A percentile compares a stretch with the other conserved stretches of the same genome.
Evolutionary conservation across 2,113 vertebrate genomes (phyloP).

Genomic region (Hypanus sabinus): DNA sequence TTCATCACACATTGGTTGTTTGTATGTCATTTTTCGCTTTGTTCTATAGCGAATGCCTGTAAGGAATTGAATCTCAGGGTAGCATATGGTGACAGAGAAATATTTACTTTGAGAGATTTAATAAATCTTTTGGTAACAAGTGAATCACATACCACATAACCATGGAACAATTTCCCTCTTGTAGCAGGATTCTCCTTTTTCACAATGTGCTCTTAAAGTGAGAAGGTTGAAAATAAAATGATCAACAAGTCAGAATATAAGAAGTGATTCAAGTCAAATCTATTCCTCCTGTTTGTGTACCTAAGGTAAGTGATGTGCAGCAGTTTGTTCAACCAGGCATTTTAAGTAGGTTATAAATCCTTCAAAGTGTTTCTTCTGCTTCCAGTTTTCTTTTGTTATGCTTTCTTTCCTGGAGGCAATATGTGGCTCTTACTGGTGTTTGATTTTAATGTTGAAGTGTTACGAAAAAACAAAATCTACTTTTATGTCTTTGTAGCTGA

Average conservation of each 20-base stretch:
- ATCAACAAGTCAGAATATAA: not conserved
- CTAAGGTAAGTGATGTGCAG: not conserved
- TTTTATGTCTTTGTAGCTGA: no score
- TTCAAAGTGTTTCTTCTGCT: not conserved
- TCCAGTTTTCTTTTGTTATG: not conserved
- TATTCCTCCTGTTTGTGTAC: not conserved
- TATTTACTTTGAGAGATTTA: no score
- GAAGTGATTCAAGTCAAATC: not conserved
- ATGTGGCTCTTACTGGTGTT: not conserved
- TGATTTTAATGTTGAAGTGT: not conserved
- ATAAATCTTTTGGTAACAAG: not conserved
- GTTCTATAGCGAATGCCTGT: no score
- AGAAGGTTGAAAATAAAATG: not conserved
- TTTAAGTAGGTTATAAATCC: not conserved
- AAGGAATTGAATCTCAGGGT: no score
- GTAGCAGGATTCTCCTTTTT: not conserved
- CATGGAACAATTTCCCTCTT: not conserved
- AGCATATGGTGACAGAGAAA: no score
- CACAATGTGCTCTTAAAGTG: no score
- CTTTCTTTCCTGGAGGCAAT: not conserved
- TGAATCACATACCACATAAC: not conserved
- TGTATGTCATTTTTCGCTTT: no score
- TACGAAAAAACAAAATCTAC: no score
- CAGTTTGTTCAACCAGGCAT: not conserved
- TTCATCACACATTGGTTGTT: no score